Evolutionary conservation across 2,888 invertebrate genomes (phyloP).

Genomic region (Willowsia nigromaculata): DNA sequence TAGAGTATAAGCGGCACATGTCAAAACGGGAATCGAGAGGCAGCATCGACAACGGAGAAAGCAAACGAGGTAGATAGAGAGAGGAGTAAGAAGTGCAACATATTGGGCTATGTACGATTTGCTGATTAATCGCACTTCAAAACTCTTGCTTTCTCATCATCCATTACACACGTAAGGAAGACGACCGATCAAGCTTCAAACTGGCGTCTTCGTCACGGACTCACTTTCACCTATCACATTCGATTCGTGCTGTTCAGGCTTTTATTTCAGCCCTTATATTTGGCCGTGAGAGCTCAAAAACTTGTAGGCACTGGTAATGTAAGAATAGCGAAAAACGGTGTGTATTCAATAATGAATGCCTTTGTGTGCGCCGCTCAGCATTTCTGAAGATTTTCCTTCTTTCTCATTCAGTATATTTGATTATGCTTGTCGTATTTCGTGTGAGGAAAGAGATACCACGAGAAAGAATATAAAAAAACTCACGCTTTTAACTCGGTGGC

Average conservation of each 20-base stretch:
- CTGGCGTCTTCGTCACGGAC: conserved; percentile 68
- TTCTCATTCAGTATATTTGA: conserved; percentile 5
- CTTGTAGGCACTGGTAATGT: conserved; percentile 4
- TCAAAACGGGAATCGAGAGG: conserved; percentile 12
- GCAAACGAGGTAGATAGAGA: conserved; percentile 13
- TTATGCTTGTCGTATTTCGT: conserved; percentile 1
- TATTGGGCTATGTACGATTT: conserved; percentile 53
- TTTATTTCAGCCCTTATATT: conserved; percentile 30
- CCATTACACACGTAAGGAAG: conserved; percentile 60
- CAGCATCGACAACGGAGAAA: not conserved
- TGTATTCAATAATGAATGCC: conserved; percentile 65
- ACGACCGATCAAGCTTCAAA: conserved; percentile 66
- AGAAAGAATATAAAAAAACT: conserved; percentile 23
- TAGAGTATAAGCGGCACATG: conserved; percentile 3
- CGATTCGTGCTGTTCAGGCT: conserved; percentile 20
- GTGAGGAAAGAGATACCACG: conserved; percentile 19
- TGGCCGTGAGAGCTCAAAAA: not conserved
- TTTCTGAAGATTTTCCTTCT: conserved; percentile 26
- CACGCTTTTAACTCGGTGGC: conserved; percentile 24
- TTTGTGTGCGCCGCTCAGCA: not conserved
- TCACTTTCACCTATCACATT: conserved; percentile 39
- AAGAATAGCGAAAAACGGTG: conserved; percentile 27
- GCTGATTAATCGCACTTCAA: conserved; percentile 73
- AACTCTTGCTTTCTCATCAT: conserved; percentile 71
- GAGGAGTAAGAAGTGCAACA: conserved; percentile 47